Percentiles rank a stretch among this genome's conserved stretches.
These are phyloP conservation scores for Anabacerthia variegaticeps DNA, from an alignment of 2,797 vertebrate species.

Conservation along the genomic window DNA sequence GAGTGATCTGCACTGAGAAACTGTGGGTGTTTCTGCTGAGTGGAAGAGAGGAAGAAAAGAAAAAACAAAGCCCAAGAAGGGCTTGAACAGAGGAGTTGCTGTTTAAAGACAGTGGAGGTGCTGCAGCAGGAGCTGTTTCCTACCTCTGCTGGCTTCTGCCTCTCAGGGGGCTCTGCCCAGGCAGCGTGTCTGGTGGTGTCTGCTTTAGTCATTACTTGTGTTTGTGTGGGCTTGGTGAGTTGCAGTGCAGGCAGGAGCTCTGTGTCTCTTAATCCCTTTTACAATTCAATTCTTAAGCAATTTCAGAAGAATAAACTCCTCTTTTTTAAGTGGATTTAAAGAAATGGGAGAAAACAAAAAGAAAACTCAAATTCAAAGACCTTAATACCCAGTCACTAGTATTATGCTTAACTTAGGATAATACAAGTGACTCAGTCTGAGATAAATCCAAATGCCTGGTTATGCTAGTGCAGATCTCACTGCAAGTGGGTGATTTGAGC, in stretches of 20 bases:
- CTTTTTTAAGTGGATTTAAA: background rate
- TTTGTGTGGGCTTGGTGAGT: background rate
- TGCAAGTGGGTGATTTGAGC: background rate
- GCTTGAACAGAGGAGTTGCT: background rate
- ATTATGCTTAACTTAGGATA: background rate
- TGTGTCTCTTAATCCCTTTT: background rate
- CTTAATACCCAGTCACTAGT: background rate
- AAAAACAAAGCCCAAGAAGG: too few relatives aligned
- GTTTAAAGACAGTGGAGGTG: background rate
- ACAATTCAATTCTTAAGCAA: background rate
- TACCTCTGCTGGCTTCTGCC: background rate
- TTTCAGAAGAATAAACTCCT: background rate
- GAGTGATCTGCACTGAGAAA: background rate
- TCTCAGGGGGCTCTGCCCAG: background rate
- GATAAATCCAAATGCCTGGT: background rate
- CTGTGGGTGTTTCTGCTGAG: background rate
- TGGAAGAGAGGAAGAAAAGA: background rate
- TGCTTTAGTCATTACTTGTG: background rate
- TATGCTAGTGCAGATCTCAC: background rate
- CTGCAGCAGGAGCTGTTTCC: background rate
- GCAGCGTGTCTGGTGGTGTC: background rate
- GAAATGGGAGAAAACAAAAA: background rate
- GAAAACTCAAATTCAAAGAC: background rate
- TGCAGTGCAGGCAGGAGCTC: background rate
- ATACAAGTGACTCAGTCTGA: background rate